phyloP scores from a whole-genome alignment of 1,140 invertebrate species.

The Drosophila albomicans region DNA sequence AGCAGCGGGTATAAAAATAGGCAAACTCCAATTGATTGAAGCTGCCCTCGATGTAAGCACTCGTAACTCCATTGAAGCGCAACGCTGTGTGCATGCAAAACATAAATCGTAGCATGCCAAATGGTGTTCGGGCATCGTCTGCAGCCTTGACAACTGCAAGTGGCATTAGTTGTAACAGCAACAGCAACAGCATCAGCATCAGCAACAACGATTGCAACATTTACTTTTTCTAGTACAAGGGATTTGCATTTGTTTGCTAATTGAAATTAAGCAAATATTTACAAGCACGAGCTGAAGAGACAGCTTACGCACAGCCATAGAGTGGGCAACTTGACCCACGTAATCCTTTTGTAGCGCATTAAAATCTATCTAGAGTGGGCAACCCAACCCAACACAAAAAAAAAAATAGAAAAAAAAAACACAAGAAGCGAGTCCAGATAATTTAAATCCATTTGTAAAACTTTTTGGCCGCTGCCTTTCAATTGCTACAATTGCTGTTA shows the following conservation, averaged over 20 bases:
- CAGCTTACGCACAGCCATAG: not conserved
- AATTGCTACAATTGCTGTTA: constrained; percentile 59
- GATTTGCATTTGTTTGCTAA: constrained; percentile 83
- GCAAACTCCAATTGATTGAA: not conserved
- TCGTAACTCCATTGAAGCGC: constrained; percentile 34
- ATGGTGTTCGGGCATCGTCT: constrained; percentile 44
- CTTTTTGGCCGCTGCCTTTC: constrained; percentile 63
- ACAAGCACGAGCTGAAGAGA: constrained; percentile 28
- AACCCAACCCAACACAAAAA: constrained; percentile 10
- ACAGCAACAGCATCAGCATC: constrained; percentile 40
- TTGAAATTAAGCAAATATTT: constrained; percentile 81
- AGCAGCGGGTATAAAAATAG: too few relatives aligned
- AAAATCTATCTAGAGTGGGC: constrained; percentile 50
- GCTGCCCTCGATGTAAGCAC: constrained; percentile 11
- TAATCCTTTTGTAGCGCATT: constrained; percentile 84
- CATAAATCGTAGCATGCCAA: constrained; percentile 52
- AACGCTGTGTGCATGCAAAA: constrained; percentile 7
- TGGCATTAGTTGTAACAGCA: constrained; percentile 73
- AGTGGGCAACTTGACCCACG: constrained; percentile 70
- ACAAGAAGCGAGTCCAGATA: constrained; percentile 46
- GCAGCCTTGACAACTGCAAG: constrained; percentile 81
- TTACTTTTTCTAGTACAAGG: constrained; percentile 74
- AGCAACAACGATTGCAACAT: constrained; percentile 47
- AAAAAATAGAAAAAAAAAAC: not conserved
- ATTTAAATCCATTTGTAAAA: constrained; percentile 84